Evolutionary conservation across 2,888 invertebrate species (phyloP).

Genomic region (Thera britannica): DNA sequence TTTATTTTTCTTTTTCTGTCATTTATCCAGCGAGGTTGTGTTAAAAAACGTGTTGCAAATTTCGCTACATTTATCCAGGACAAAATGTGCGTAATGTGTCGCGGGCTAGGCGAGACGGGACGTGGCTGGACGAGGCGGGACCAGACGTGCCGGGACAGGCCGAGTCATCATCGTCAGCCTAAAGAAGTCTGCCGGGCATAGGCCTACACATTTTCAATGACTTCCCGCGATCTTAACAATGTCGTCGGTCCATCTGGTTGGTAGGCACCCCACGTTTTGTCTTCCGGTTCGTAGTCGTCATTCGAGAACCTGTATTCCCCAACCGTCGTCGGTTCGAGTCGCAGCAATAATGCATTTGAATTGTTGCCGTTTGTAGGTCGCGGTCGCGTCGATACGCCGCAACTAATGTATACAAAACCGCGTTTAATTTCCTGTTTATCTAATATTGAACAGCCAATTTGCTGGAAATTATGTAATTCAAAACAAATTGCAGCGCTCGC

Average conservation of each 20-base stretch:
- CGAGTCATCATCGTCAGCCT: not conserved
- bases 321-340: too few relatives aligned
- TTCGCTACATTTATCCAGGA: not conserved
- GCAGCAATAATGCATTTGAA: constrained; percentile 6
- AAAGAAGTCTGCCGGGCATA: too few relatives aligned
- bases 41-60: not conserved
- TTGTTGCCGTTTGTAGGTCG: constrained; percentile 1
- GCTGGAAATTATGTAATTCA: not conserved
- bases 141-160: not conserved
- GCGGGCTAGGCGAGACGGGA: not conserved
- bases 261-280: too few relatives aligned
- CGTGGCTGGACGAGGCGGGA: not conserved
- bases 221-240: too few relatives aligned
- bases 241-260: too few relatives aligned
- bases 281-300: too few relatives aligned
- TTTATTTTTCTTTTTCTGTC: not conserved
- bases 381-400: constrained; percentile 9
- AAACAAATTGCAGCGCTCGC: not conserved
- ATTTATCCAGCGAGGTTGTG: constrained; percentile 2
- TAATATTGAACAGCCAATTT: constrained; percentile 12
- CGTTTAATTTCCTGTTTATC: constrained; percentile 13
- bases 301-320: too few relatives aligned
- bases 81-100: not conserved
- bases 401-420: constrained; percentile 1
- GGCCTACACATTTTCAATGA: too few relatives aligned